Percentiles rank a stretch among this genome's conserved stretches.
Evolutionary conservation across 2,888 invertebrate species (phyloP).

Genomic region (Diplolepis rosae): DNA sequence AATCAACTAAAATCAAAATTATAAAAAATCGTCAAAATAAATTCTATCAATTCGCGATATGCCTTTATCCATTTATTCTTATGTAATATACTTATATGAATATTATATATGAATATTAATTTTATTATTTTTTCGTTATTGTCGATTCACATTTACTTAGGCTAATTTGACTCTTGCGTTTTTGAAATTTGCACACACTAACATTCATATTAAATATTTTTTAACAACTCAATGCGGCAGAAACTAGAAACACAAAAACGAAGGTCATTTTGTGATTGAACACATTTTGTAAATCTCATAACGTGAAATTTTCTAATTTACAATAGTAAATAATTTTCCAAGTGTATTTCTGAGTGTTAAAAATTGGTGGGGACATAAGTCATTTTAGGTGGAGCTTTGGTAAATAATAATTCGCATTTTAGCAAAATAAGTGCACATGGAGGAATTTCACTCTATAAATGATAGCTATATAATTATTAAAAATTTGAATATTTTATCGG

Average conservation of each 20-base stretch:
- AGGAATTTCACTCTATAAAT: constrained; percentile 8
- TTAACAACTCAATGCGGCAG: neutral
- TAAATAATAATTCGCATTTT: neutral
- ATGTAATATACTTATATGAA: constrained; percentile 37
- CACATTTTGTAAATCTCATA: constrained; percentile 19
- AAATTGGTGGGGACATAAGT: neutral
- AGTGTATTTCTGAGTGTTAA: neutral
- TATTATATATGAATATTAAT: constrained; percentile 54
- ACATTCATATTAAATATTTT: neutral
- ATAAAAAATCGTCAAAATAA: constrained; percentile 25
- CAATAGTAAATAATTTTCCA: neutral
- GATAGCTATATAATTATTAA: neutral
- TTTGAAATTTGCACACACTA: constrained; percentile 5
- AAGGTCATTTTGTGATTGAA: neutral
- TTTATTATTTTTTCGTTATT: constrained; percentile 65
- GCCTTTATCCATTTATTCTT: constrained; percentile 38
- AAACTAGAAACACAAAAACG: neutral
- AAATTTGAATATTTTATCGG: no score
- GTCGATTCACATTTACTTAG: constrained; percentile 72
- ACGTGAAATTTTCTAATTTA: constrained; percentile 9
- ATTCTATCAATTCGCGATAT: constrained; percentile 16
- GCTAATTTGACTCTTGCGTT: constrained; percentile 50
- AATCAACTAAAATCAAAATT: constrained; percentile 14
- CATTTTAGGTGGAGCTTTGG: constrained; percentile 13
- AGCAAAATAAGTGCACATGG: neutral